These are phyloP conservation scores for Philypnodon macrostomus DNA, from an alignment of 2,797 vertebrate species.

Conservation along the genomic window DNA sequence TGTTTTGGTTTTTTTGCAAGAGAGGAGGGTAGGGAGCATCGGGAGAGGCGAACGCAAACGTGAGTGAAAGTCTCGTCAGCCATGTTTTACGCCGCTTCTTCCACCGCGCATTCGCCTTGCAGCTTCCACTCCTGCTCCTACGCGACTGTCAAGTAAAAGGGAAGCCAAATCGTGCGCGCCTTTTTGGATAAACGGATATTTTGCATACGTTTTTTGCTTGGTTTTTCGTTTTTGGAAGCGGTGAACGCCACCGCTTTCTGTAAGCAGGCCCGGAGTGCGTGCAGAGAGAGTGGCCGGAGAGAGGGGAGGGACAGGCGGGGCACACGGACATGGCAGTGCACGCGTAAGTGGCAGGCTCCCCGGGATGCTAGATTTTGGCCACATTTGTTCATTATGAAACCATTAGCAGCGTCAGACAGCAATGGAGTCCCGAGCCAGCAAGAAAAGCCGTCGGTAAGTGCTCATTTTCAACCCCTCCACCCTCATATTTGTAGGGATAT, in stretches of 20 bases:
- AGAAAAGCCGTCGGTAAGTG: conserved; percentile 97
- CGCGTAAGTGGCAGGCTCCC: conserved; percentile 45
- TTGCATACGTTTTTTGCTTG: conserved; percentile 20
- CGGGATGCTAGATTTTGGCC: conserved; percentile 90
- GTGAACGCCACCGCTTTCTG: conserved; percentile 31
- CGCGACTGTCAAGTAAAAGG: conserved; percentile 53
- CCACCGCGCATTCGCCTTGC: conserved; percentile 39
- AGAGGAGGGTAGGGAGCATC: conserved; percentile 25
- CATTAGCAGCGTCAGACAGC: conserved; percentile 91
- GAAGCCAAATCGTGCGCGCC: conserved; percentile 17
- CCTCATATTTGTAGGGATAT: conserved; percentile 44
- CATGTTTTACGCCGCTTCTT: conserved; percentile 83
- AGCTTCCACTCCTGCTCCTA: conserved; percentile 38
- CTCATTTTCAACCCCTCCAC: background rate
- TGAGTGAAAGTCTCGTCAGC: conserved; percentile 95
- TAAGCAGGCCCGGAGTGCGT: conserved; percentile 35
- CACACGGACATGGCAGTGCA: conserved; percentile 59
- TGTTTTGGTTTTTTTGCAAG: conserved; percentile 62
- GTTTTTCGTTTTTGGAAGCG: conserved; percentile 55
- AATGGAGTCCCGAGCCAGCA: conserved; percentile 97
- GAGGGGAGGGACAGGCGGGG: conserved; percentile 45
- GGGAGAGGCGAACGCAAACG: conserved; percentile 61
- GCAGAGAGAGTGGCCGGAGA: conserved; percentile 60
- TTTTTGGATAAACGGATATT: conserved; percentile 42
- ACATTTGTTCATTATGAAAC: conserved; percentile 95